Evolutionary conservation across 2,797 vertebrate species (phyloP).

Genomic region (Sebastes melanostomus): DNA sequence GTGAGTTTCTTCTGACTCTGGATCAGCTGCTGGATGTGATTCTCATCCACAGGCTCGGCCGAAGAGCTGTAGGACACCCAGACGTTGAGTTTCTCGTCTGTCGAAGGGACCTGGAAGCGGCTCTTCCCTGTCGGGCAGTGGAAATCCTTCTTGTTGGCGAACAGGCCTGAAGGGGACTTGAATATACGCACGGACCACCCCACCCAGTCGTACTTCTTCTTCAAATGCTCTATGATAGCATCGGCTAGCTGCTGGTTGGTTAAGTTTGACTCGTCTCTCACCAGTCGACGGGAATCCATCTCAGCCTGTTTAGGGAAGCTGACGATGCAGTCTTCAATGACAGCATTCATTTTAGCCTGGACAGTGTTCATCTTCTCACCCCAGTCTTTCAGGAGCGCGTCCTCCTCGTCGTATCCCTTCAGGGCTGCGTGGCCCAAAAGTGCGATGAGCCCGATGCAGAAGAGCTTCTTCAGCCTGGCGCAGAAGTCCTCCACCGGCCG

Average conservation of each 20-base stretch:
- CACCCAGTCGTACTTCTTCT: slow-evolving; percentile 83
- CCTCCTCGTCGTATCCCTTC: slow-evolving; percentile 76
- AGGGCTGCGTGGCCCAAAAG: slow-evolving; percentile 80
- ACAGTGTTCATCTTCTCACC: slow-evolving; percentile 76
- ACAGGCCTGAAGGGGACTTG: slow-evolving; percentile 61
- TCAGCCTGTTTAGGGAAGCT: slow-evolving; percentile 80
- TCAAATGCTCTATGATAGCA: slow-evolving; percentile 69
- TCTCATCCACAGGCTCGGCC: slow-evolving; percentile 74
- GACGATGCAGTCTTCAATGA: slow-evolving; percentile 81
- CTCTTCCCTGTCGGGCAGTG: slow-evolving; percentile 77
- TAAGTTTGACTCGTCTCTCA: slow-evolving; percentile 64
- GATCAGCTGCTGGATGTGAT: slow-evolving; percentile 73
- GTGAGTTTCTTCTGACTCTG: slow-evolving; percentile 71
- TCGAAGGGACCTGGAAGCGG: slow-evolving; percentile 75
- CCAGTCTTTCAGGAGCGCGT: slow-evolving; percentile 76
- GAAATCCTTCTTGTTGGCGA: slow-evolving; percentile 68
- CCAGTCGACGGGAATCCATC: slow-evolving; percentile 68
- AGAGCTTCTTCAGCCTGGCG: slow-evolving; percentile 82
- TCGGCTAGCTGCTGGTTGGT: slow-evolving; percentile 78
- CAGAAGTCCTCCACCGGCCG: slow-evolving; percentile 81
- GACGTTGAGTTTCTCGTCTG: slow-evolving; percentile 73
- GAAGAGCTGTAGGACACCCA: slow-evolving; percentile 83
- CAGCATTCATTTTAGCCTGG: slow-evolving; percentile 75
- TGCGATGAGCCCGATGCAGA: slow-evolving; percentile 83
- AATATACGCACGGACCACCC: slow-evolving; percentile 82